Base-by-base conservation (phyloP, 2,797 vertebrate genomes). In the Eospalax fontanierii region DNA sequence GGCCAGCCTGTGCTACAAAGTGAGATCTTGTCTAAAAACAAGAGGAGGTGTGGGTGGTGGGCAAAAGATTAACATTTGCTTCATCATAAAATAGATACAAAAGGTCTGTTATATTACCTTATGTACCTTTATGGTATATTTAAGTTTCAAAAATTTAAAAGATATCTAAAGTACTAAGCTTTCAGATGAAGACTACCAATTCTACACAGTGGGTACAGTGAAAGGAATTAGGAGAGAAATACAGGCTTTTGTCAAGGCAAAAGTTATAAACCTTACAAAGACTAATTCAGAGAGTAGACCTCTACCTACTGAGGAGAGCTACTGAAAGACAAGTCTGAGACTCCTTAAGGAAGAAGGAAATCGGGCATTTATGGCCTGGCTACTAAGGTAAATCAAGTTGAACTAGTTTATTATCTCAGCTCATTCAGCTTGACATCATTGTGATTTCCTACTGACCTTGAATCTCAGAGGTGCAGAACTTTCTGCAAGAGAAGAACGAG, bases 281-380 rank as follows among this genome's bases (percentile, higher is more conserved):
- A 92, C 24, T 61, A 90, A 73, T 85, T 94, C 22, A 94, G 81
- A 91, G 46, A 28, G 59, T 26, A 4, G 5, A 14, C 54, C 21
- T 15, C 54, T 43, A 86, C 83, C 81, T 82, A 19, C 4, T 65
- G 30, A 43, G 38, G 59, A 75, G 87, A 85, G 90, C 22, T 66
- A 89, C 30, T 54, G 3, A 90, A 1, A 89, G 40, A 12, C n/a
- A 91, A 91, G 74, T 59, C 66, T 84, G 76, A 85, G 66, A 54
- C 46, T 80, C 74, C 57, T n/a, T 89, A 63, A 96, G 50, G 7
- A 92, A 90, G 57, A 78, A 33, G 75, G 81, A 94, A 95, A 94
- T 9, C 70, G 68, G n/a, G 40, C 18, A n/a, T 93, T 33, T 43
- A 28, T 16, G 26, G 68, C 61, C 68, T 93, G 35, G 70, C 26